Evolutionary conservation across 2,888 invertebrate species (phyloP), one percentile per base, ranked within the genome.

Genomic region (Calliopum simillimum): DNA sequence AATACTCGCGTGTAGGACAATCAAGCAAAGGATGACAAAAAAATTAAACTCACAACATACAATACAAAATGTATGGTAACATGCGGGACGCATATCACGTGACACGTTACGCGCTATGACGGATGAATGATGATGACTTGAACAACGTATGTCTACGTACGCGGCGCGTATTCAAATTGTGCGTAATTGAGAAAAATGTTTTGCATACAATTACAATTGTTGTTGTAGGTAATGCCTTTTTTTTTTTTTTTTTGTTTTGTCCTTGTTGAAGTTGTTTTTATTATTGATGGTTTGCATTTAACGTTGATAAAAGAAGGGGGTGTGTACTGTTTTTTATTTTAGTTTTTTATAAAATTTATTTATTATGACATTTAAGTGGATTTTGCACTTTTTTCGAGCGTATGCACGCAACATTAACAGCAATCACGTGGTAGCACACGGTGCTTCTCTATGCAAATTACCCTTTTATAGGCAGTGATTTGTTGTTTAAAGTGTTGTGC

Each of bases 321-420:
- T 64, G 64, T 16, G 55, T 14, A 44, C 14, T n/a, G 16, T 3
- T 43, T 12, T 41, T 65, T 41, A 41, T 16, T 16, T 33, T 41
- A 12, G 41, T 11, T 14, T n/a, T 62, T 44, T 62, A 21, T 4
- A 58, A 73, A 73, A 75, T 79, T 75, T 74, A 74, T 62, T 81
- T 79, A 81, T 81, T 73, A 76, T 78, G 76, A 74, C 79, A 74
- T 75, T 80, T 80, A 79, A 80, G 80, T 80, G 80, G 75, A 76
- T 81, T 81, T 81, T 78, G 74, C 77, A 81, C 80, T 77, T 78
- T 78, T 76, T 67, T 16, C 69, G 73, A 80, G 79, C 79, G 76
- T 71, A 70, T 73, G 58, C 56, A 11, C 19, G 33, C 33, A 33
- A 51, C 51, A 14, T 11, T 33, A 33, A 33, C 33, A 33, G 33